Base-by-base conservation (phyloP, 2,113 vertebrate species). In the Heloderma charlesbogerti region DNA sequence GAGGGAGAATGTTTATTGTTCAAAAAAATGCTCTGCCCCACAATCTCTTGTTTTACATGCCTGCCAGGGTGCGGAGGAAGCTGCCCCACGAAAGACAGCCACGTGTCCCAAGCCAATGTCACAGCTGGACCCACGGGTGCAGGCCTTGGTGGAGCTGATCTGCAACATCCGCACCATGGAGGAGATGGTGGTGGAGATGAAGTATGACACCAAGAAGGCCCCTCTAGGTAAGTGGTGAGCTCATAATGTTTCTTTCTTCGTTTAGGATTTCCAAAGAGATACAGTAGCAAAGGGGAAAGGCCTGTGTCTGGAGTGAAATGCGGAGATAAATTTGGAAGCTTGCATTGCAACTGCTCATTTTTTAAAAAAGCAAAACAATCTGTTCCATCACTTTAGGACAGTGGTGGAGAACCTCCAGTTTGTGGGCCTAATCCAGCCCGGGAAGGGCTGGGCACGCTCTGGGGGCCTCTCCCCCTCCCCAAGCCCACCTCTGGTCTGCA, bases 161-260 rank as follows among this genome's bases (percentile, higher is more conserved):
- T 99, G 98, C 94, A 98, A 98, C 92, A 90, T 98, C 1, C 98
- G 98, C 90, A 97, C 98, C 88, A 99, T 99, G 98, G 98, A 99
- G 90, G 98, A 99, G 93, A 98, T 97, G 94, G 98, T 99, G 91
- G 94, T 98, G 81, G 98, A 99, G 97, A 99, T 99, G 98, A 99
- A 99, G 96, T 99, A 98, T n/a, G 98, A 99, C 89, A 98, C 91
- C 60, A 98, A 97, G 85, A 99, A 98, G 95, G 98, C 98, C 86
- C 98, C 98, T 34, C 97, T 99, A 0, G 98, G 98, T 99, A 93
- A 51, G 93, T 74, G 6, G 45, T 81, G 3, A 29, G 48, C 12
- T 22, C 27, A 67, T 92, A 67, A 27, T 37, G 20, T 63, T 4
- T 82, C n/a, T 79, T 79, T 31, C 7, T 48, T 48, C 3, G 7